A percentile compares a stretch with the other conserved stretches of the same genome.
Evolutionary conservation across 2,888 invertebrate species (phyloP).

Genomic region (Conus canariensis): DNA sequence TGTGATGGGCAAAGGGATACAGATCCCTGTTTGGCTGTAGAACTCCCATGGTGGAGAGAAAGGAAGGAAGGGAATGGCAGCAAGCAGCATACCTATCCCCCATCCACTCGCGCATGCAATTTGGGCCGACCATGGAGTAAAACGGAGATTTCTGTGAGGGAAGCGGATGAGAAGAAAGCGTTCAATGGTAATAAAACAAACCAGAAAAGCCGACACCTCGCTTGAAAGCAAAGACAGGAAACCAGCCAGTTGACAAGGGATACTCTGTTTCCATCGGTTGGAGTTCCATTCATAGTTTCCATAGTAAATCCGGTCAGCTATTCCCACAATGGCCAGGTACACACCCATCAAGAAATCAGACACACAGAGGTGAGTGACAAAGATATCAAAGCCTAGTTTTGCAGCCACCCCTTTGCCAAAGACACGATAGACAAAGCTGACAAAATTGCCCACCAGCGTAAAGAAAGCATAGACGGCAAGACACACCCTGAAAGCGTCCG

Average conservation of each 20-base stretch:
- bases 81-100: conserved; percentile 64
- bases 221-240: conserved; percentile 78
- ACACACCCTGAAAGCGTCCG: neutral
- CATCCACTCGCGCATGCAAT: conserved; percentile 61
- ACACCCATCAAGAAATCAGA: conserved; percentile 59
- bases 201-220: conserved; percentile 83
- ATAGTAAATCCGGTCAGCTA: conserved; percentile 56
- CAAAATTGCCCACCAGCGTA: conserved; percentile 29
- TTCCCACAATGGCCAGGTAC: conserved; percentile 58
- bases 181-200: conserved; percentile 73
- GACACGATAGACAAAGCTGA: conserved; percentile 25
- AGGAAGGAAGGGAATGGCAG: conserved; percentile 69
- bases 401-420: neutral
- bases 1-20: conserved; percentile 76
- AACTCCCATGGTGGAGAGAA: conserved; percentile 62
- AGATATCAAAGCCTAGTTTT: conserved; percentile 27
- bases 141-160: conserved; percentile 78
- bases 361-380: conserved; percentile 45
- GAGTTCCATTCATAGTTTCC: conserved; percentile 61
- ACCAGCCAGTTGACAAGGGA: conserved; percentile 59
- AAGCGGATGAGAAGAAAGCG: conserved; percentile 83
- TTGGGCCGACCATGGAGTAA: conserved; percentile 61
- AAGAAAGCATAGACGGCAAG: conserved; percentile 16
- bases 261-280: conserved; percentile 57
- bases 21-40: conserved; percentile 69